phyloP scores from a whole-genome alignment of 2,888 invertebrate species.

The Chrysodeixis includens region DNA sequence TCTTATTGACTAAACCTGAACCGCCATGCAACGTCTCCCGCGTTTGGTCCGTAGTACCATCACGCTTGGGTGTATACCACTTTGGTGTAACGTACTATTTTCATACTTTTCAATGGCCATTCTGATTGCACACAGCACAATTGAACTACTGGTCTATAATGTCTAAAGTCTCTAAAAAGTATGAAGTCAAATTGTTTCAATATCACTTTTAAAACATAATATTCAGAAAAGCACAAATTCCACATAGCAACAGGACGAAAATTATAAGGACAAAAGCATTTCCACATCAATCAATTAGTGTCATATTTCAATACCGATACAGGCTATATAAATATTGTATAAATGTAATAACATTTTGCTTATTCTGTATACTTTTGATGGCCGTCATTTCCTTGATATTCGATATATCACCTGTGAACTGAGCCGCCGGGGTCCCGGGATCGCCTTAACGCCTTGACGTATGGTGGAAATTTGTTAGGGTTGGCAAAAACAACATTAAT shows the following conservation, averaged over 20 bases:
- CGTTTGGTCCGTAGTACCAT: no score
- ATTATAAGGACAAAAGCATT: not conserved
- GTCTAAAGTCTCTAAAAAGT: no score
- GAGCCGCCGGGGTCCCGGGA: constrained; percentile 16
- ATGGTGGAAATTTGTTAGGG: constrained; percentile 30
- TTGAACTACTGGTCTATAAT: no score
- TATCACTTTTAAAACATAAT: no score
- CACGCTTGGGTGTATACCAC: no score
- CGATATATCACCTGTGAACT: constrained; percentile 38
- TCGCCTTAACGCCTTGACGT: constrained; percentile 29
- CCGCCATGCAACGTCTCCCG: no score
- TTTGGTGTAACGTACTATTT: no score
- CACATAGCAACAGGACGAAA: not conserved
- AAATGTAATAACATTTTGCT: constrained; percentile 24
- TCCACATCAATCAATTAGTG: constrained; percentile 5
- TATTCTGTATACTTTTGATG: constrained; percentile 27
- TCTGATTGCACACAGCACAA: no score
- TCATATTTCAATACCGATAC: constrained; percentile 6
- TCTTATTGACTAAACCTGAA: no score
- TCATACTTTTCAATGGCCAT: no score
- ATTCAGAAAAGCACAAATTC: not conserved
- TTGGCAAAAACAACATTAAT: constrained; percentile 17
- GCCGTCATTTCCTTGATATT: constrained; percentile 28
- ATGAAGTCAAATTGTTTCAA: no score
- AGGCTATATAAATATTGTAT: constrained; percentile 1